Evolutionary conservation across 2,113 vertebrate species (phyloP).

Genomic region (Hypomesus transpacificus): DNA sequence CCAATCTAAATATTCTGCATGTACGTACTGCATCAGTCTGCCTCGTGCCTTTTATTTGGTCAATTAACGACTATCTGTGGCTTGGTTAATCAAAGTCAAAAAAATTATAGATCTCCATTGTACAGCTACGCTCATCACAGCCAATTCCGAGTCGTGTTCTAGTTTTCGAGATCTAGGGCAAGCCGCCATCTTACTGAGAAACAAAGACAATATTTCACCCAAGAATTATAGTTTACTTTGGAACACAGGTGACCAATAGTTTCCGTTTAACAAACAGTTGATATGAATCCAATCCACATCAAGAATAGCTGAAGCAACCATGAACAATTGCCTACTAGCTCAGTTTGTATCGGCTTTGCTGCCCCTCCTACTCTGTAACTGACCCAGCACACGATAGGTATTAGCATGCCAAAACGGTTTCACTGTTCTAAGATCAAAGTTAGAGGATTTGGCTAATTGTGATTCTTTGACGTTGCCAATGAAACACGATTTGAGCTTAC

Average conservation of each 20-base stretch:
- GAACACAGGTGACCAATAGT: too few species aligned
- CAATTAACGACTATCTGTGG: neutral
- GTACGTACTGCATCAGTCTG: too few species aligned
- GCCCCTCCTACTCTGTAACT: slow-evolving; percentile 73
- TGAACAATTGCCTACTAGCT: slow-evolving; percentile 51
- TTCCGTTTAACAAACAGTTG: slow-evolving; percentile 47
- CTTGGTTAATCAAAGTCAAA: neutral
- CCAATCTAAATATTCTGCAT: too few species aligned
- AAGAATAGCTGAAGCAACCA: slow-evolving; percentile 40
- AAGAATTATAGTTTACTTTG: too few species aligned
- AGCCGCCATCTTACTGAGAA: slow-evolving; percentile 78
- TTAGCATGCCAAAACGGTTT: neutral
- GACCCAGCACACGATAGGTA: slow-evolving; percentile 59
- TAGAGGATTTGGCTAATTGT: too few species aligned
- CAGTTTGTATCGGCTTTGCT: slow-evolving; percentile 56
- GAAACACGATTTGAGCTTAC: too few species aligned
- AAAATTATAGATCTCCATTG: neutral
- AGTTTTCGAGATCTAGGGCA: slow-evolving; percentile 73
- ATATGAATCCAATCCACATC: slow-evolving; percentile 42
- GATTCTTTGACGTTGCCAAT: too few species aligned
- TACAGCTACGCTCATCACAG: slow-evolving; percentile 29
- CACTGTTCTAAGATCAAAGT: too few species aligned
- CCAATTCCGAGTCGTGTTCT: slow-evolving; percentile 54
- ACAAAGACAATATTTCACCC: slow-evolving; percentile 51
- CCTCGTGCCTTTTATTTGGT: too few species aligned